These are phyloP conservation scores for Portunus trituberculatus DNA, from an alignment of 1,140 invertebrate genomes.

Conservation along the genomic window DNA sequence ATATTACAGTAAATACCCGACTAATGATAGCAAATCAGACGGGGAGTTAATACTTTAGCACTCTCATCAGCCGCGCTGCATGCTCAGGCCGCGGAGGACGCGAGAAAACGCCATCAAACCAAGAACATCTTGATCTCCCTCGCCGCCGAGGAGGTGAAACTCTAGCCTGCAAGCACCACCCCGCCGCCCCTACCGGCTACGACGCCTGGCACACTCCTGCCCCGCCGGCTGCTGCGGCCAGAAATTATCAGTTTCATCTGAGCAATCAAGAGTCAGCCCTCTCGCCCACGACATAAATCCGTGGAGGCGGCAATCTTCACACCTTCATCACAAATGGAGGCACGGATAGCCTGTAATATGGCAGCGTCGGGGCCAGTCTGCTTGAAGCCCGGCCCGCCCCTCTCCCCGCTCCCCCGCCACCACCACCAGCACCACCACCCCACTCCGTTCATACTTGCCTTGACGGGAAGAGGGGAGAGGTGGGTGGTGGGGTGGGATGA, in stretches of 20 bases:
- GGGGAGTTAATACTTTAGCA: conserved; percentile 53
- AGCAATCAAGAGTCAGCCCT: conserved; percentile 61
- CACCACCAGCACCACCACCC: background rate
- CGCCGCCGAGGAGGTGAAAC: background rate
- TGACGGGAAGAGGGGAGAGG: background rate
- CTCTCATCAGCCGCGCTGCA: conserved; percentile 43
- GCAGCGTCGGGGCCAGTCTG: conserved; percentile 32
- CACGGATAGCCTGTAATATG: conserved; percentile 67
- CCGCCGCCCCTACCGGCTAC: background rate
- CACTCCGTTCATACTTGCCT: background rate
- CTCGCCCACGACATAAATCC: conserved; percentile 63
- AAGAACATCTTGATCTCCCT: background rate
- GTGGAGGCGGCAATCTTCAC: conserved; percentile 63
- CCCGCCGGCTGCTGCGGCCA: background rate
- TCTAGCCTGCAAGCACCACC: background rate
- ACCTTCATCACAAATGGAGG: conserved; percentile 69
- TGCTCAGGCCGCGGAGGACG: conserved; percentile 39
- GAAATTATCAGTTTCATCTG: conserved; percentile 64
- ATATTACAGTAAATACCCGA: conserved; percentile 65
- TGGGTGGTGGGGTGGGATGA: background rate
- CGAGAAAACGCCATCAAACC: conserved; percentile 30
- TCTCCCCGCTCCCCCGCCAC: background rate
- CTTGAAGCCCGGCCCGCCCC: conserved; percentile 45
- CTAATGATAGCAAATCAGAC: conserved; percentile 68
- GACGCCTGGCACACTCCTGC: too few species aligned